Evolutionary conservation across 1,140 invertebrate species (phyloP), one percentile per base, ranked within the genome.

Genomic region (Drusus annulatus): DNA sequence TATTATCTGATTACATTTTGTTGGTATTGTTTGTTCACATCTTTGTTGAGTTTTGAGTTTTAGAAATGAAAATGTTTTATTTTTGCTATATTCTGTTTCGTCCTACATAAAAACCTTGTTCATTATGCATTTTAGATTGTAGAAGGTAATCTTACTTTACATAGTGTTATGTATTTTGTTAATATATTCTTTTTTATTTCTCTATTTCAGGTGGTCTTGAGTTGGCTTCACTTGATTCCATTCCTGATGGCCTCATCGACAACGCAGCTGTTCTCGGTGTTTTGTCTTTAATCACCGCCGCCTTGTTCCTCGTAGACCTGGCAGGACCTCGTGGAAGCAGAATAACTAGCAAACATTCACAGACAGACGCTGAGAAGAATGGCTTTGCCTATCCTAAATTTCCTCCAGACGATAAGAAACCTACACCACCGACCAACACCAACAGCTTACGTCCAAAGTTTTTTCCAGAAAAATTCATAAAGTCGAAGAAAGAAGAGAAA

Each of bases 181-280:
- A 56, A 3, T 19, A 16, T n/a, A n/a, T 36, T 58, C 77, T n/a
- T 76, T 78, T n/a, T n/a, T n/a, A n/a, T n/a, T n/a, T n/a, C 54
- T 80, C 31, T 80, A 21, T 75, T 75, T 79, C 50, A 92, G 91
- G 91, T 83, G 92, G 92, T 83, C 86, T 95, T 84, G 91, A 92
- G 77, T 88, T 94, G 69, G 92, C 93, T 13, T 92, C 93, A 5
- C 89, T 95, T 83, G 94, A 95, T 84, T 93, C 91, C 56, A 91
- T 95, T 3, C 93, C 93, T 3, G 85, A 87, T 10, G 90, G 93
- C 52, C 86, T 95, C 58, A 87, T 94, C 5, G 93, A 93, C 81
- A 95, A 95, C 85, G 93, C 93, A 0, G 91, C 93, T 0, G 91
- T 94, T 21, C 88, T 95, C 15, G 94, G 94, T 0, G 90, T 91